Conservation (phyloP, 2,888 invertebrate genomes). For the Coelogynopora nodosa region DNA sequence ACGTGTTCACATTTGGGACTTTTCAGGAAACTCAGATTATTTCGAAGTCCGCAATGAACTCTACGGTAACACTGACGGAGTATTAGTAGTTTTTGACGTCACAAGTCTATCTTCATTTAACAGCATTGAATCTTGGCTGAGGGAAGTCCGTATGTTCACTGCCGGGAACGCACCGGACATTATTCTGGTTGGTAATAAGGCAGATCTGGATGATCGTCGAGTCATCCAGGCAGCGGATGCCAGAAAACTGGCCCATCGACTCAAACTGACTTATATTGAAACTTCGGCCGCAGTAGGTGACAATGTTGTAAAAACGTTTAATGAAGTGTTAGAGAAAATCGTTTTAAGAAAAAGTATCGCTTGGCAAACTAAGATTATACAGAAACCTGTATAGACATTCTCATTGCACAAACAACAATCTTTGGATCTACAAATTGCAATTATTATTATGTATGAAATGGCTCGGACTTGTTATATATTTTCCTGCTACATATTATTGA, state of each 20-base stretch:
- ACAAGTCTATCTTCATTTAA: conserved; percentile 56
- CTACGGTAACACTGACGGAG: conserved; percentile 56
- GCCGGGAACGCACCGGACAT: conserved; percentile 49
- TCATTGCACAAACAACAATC: too few species aligned
- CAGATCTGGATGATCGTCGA: conserved; percentile 29
- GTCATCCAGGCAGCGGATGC: conserved; percentile 21
- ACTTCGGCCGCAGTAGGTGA: conserved; percentile 57
- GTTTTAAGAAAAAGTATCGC: conserved; percentile 38
- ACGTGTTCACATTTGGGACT: conserved; percentile 59
- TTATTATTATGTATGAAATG: too few species aligned
- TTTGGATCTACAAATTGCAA: too few species aligned
- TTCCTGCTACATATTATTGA: too few species aligned
- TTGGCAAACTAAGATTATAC: conserved; percentile 31
- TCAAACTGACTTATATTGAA: conserved; percentile 50
- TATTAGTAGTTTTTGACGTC: conserved; percentile 58
- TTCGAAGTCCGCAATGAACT: conserved; percentile 59
- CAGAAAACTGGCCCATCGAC: conserved; percentile 7
- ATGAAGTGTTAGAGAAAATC: conserved; percentile 52
- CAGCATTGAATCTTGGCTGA: conserved; percentile 55
- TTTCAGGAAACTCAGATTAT: conserved; percentile 58
- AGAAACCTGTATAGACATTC: not conserved
- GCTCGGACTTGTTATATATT: too few species aligned
- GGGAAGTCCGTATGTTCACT: conserved; percentile 53
- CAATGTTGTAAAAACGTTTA: conserved; percentile 55
- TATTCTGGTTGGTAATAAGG: conserved; percentile 55